Percentiles rank a stretch among this genome's conserved stretches.
These are phyloP conservation scores for Schizothorax lantsangensis DNA, from an alignment of 2,797 vertebrate species.

Conservation along the genomic window DNA sequence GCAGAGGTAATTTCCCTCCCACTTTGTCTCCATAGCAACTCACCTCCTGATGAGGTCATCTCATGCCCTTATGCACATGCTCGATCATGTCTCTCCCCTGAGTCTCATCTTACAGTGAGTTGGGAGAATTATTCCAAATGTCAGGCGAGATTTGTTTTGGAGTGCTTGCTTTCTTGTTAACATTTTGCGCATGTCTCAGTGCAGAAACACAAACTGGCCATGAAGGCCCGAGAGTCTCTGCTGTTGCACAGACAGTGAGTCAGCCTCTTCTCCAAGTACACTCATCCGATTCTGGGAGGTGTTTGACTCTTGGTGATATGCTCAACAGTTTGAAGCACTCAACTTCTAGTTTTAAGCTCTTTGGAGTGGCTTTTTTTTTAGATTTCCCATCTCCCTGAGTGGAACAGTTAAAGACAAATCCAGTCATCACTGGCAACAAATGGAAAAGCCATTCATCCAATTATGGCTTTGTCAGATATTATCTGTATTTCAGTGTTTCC, in stretches of 20 bases:
- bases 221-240: constrained; percentile 25
- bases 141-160: constrained; percentile 33
- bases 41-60: constrained; percentile 43
- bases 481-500: neutral
- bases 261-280: constrained; percentile 19
- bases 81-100: constrained; percentile 26
- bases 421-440: neutral
- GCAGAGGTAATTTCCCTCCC: constrained; percentile 53
- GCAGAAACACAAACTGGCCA: constrained; percentile 22
- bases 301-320: constrained; percentile 9
- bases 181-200: constrained; percentile 17
- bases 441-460: neutral
- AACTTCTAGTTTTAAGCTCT: neutral
- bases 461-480: neutral
- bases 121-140: constrained; percentile 28
- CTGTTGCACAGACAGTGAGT: constrained; percentile 25
- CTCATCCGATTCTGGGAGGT: constrained; percentile 1
- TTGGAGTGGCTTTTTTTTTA: neutral
- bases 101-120: constrained; percentile 7
- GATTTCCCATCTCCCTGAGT: neutral
- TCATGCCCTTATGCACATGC: constrained; percentile 21
- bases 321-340: neutral
- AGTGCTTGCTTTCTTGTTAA: constrained; percentile 32
- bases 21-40: constrained; percentile 54
- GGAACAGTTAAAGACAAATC: neutral